Evolutionary conservation across 2,888 invertebrate genomes (phyloP), one percentile per base, ranked within the genome.

Genomic region (Drosophila nr. perissopoda): DNA sequence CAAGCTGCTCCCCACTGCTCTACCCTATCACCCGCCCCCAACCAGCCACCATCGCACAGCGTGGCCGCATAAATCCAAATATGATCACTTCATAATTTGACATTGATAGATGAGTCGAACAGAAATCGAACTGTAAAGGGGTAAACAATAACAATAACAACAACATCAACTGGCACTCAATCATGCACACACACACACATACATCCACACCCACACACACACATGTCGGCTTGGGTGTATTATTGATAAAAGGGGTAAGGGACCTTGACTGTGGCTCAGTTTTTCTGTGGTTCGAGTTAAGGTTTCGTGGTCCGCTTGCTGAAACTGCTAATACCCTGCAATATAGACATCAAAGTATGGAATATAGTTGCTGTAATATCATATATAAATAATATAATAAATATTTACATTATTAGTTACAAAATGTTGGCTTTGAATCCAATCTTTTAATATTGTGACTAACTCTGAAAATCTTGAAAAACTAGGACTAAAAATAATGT

Each of bases 51-150:
- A 27, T 1, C 27, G 27, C 25, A 34, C 38, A 69, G 69, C 68
- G 68, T 69, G 61, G 69, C 69, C 89, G 90, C 90, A 92, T 91
- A 92, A 92, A 92, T 92, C 92, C 92, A 90, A 92, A 92, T 92
- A 92, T 92, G 92, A 92, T 92, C 92, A 92, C 92, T 92, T 92
- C 92, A 92, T 92, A 92, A 92, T 92, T 91, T 92, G 92, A 92
- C 92, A 91, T 92, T 92, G 92, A 92, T 92, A 90, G 92, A 92
- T 92, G 92, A 92, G 92, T 91, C 54, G 70, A 60, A 78, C 74
- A 65, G 61, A 83, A 90, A 89, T 85, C 73, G 80, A 76, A 72
- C 70, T 67, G 68, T 67, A 86, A 83, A 76, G 75, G 82, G 74
- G 65, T 76, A 67, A 70, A 51, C 80, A 78, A 58, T 57, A 65